phyloP scores from a whole-genome alignment of 2,888 invertebrate genomes.

The Pyrrhosoma nymphula region DNA sequence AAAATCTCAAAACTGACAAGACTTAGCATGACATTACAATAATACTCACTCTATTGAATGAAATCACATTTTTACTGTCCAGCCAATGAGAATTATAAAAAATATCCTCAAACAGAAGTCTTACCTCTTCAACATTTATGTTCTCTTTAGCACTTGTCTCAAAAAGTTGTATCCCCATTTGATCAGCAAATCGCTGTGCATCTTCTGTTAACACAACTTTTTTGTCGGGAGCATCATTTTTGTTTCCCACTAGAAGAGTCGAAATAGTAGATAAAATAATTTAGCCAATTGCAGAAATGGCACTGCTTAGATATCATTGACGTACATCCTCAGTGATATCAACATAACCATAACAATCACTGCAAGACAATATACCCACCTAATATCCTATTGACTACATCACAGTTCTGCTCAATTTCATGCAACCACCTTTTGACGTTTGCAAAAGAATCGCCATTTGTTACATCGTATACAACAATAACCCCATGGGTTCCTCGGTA shows the following conservation, averaged over 20 bases:
- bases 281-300: not conserved
- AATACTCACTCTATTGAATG: too few species aligned
- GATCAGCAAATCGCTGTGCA: constrained; percentile 97
- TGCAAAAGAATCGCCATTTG: constrained; percentile 98
- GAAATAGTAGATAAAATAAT: constrained; percentile 38
- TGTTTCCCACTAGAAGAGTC: constrained; percentile 94
- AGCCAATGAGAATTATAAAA: too few species aligned
- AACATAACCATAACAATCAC: not conserved
- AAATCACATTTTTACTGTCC: too few species aligned
- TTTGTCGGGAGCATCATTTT: constrained; percentile 95
- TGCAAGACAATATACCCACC: constrained; percentile 81
- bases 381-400: constrained; percentile 98
- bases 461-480: constrained; percentile 99
- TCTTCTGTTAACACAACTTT: constrained; percentile 98
- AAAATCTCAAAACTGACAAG: too few species aligned
- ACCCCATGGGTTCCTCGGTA: constrained; percentile 99
- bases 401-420: constrained; percentile 99
- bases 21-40: too few species aligned
- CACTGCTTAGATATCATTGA: not conserved
- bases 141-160: constrained; percentile 99
- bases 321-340: not conserved
- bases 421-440: constrained; percentile 99
- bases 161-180: constrained; percentile 98
- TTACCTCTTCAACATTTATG: constrained; percentile 99
- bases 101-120: not conserved